Evolutionary conservation across 1,140 invertebrate species (phyloP).

Genomic region (Euborellia annulipes): DNA sequence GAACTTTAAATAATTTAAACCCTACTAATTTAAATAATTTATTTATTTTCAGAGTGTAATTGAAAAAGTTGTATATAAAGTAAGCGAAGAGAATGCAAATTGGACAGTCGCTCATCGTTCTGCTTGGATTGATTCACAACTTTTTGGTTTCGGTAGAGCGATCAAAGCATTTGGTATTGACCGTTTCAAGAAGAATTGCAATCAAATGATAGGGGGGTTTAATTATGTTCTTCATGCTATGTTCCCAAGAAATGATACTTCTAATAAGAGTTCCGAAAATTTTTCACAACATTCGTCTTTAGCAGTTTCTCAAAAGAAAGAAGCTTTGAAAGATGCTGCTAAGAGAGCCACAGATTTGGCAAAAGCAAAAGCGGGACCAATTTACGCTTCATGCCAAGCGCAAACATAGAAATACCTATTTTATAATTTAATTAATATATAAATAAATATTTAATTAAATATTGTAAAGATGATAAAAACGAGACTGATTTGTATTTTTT

Average conservation of each 20-base stretch:
- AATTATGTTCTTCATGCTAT: constrained; percentile 58
- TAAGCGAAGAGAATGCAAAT: constrained; percentile 45
- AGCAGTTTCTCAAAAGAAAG: constrained; percentile 29
- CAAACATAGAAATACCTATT: constrained; percentile 17
- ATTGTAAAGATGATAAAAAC: too few species aligned
- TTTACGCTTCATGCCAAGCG: constrained; percentile 36
- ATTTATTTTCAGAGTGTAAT: constrained; percentile 53
- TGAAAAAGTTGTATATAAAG: constrained; percentile 71
- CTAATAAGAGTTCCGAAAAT: constrained; percentile 22
- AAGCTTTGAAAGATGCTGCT: constrained; percentile 53
- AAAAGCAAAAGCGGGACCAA: constrained; percentile 46
- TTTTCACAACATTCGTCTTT: constrained; percentile 13
- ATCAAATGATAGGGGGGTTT: constrained; percentile 65
- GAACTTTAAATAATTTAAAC: too few species aligned
- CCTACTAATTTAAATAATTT: constrained; percentile 9
- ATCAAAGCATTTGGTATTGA: constrained; percentile 79
- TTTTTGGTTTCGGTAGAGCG: constrained; percentile 71
- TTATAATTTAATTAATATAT: too few species aligned
- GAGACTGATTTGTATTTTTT: too few species aligned
- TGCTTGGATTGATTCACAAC: constrained; percentile 74
- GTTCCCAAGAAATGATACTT: constrained; percentile 40
- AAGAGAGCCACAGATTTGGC: constrained; percentile 60
- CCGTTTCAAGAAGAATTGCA: constrained; percentile 69
- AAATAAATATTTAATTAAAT: too few species aligned
- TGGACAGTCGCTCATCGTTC: constrained; percentile 61